phyloP scores from a whole-genome alignment of 2,113 vertebrate genomes.

The Columba janthina region DNA sequence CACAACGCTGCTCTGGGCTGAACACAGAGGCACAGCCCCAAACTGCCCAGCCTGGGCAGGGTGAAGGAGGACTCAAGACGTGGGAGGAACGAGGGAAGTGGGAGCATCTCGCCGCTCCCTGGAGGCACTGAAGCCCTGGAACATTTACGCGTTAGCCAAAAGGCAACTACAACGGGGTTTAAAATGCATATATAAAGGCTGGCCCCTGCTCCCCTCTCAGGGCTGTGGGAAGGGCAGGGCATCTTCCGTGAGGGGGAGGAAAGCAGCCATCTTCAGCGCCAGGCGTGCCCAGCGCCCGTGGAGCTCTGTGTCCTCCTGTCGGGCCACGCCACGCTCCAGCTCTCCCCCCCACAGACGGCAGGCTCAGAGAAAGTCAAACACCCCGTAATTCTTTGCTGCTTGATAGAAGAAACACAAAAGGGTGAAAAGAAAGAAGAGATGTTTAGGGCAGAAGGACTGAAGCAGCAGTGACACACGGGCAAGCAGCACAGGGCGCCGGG shows the following conservation, averaged over 20 bases:
- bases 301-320: constrained; percentile 65
- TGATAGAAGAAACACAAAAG: constrained; percentile 78
- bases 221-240: constrained; percentile 25
- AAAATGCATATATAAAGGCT: constrained; percentile 19
- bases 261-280: constrained; percentile 69
- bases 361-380: constrained; percentile 87
- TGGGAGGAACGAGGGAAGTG: neutral
- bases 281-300: constrained; percentile 38
- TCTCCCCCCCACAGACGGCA: constrained; percentile 70
- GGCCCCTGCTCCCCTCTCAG: constrained; percentile 51
- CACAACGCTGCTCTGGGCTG: fast-evolving
- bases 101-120: neutral
- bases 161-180: constrained; percentile 3
- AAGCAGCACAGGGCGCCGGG: constrained; percentile 58
- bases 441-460: constrained; percentile 70
- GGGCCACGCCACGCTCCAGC: constrained; percentile 52
- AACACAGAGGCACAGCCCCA: neutral
- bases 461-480: constrained; percentile 58
- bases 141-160: constrained; percentile 42
- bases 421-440: constrained; percentile 78
- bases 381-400: constrained; percentile 88
- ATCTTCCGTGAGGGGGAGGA: constrained; percentile 51
- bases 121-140: constrained; percentile 63
- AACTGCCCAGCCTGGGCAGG: fast-evolving
- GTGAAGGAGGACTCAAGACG: neutral